A percentile compares a stretch with the other conserved stretches of the same genome.
These are phyloP conservation scores for Trypoxylon attenuatum DNA, from an alignment of 2,888 invertebrate genomes.

Conservation along the genomic window DNA sequence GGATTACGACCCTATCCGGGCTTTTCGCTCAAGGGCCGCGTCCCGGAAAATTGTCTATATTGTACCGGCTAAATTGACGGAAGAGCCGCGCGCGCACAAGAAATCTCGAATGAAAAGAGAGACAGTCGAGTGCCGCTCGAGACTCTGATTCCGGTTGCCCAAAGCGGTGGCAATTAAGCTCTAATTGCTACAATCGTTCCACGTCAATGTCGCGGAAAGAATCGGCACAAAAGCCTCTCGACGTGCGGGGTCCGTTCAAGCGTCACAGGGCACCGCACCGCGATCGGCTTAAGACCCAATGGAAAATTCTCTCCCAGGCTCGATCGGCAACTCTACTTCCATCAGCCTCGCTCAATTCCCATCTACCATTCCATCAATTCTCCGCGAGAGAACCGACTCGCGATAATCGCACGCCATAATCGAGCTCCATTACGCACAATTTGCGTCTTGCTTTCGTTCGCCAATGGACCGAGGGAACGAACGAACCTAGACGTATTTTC, in stretches of 20 bases:
- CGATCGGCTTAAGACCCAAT: constrained; percentile 19
- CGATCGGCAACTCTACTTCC: too few relatives aligned
- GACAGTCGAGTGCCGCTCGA: constrained; percentile 20
- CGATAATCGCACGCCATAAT: too few relatives aligned
- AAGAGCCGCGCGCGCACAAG: constrained; percentile 4
- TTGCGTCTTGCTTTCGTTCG: too few relatives aligned
- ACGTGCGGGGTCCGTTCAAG: constrained; percentile 7
- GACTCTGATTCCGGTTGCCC: constrained; percentile 13
- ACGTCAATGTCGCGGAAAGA: constrained; percentile 17
- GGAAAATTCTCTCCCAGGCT: not conserved
- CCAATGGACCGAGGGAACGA: too few relatives aligned
- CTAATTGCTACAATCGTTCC: constrained; percentile 39
- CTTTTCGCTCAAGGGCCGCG: not conserved
- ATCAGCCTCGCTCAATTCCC: too few relatives aligned
- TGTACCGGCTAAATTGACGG: constrained; percentile 28
- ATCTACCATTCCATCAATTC: too few relatives aligned
- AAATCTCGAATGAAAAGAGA: constrained; percentile 1
- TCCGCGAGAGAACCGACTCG: too few relatives aligned
- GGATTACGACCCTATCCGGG: constrained; percentile 30
- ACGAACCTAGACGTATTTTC: too few relatives aligned
- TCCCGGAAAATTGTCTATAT: constrained; percentile 16
- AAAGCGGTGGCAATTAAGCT: constrained; percentile 37
- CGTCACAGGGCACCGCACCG: not conserved
- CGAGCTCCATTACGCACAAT: too few relatives aligned
- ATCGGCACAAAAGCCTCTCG: constrained; percentile 15